Base-by-base conservation (phyloP, 2,113 vertebrate species). In the Setophaga kirtlandii region DNA sequence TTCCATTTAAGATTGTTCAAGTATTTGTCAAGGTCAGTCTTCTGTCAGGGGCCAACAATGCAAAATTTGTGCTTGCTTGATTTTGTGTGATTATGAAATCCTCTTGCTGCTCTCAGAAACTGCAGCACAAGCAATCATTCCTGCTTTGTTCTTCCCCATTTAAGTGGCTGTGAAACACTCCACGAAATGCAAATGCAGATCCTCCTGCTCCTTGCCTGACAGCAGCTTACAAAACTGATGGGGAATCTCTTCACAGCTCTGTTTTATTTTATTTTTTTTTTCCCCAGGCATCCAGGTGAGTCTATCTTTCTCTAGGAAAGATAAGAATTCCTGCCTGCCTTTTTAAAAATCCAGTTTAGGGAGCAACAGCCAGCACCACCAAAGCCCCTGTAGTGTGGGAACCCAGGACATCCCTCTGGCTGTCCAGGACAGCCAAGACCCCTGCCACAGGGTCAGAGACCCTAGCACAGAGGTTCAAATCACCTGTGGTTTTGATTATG, bases 91-190 rank as follows among this genome's bases (percentile, higher is more conserved):
- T 87, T 87, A 71, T 30, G 20, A 55, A 79, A 70, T 69, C 46
- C 42, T 63, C 59, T 64, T 33, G 25, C 70, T 78, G 50, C 42
- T 77, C 30, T 81, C 70, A 56, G 82, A 56, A 95, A 90, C 64
- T 55, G 85, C 58, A 60, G 79, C 27, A 39, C 58, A 70, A 56
- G 27, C 3, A 4, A 67, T 76, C n/a, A 47, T 46, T 94, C 89
- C 87, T 96, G 47, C 47, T 46, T 90, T 74, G 58, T 56, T 91
- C 47, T 56, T 89, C 59, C 62, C 47, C 47, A 30, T 74, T 77
- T 74, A 52, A 50, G 46, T 60, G 13, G 0, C 25, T 15, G 35
- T 52, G 91, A 75, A 94, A 91, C 50, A n/a, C 73, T 84, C 49
- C n/a, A 58, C 39, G 14, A 90, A 44, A 94, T 24, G n/a, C 44